phyloP scores from a whole-genome alignment of 2,113 vertebrate species.

The Entosphenus tridentatus region DNA sequence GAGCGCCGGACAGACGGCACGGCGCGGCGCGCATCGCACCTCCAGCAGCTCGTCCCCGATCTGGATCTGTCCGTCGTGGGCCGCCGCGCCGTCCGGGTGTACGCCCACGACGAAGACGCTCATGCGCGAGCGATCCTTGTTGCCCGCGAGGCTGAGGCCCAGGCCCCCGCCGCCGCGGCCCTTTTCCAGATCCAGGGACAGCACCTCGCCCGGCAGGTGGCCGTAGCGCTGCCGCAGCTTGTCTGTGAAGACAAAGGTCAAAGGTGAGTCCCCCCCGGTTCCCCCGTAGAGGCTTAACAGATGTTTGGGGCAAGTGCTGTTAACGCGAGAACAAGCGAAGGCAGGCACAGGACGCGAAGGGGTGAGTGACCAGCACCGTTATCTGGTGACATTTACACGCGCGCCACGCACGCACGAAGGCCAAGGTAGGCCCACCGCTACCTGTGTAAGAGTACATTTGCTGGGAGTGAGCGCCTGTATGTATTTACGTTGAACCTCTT shows the following conservation, averaged over 20 bases:
- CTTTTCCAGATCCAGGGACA: constrained; percentile 81
- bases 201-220: constrained; percentile 54
- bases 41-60: constrained; percentile 74
- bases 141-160: constrained; percentile 80
- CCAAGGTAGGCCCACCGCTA: too few species aligned
- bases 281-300: background rate
- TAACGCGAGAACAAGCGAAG: too few species aligned
- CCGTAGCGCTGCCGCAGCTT: constrained; percentile 73
- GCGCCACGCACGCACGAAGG: too few species aligned
- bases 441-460: too few species aligned
- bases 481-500: too few species aligned
- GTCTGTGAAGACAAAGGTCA: constrained; percentile 23
- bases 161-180: constrained; percentile 66
- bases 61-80: constrained; percentile 39
- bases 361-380: too few species aligned
- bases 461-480: too few species aligned
- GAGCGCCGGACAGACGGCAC: too few species aligned
- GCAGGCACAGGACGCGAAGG: too few species aligned
- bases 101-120: constrained; percentile 88
- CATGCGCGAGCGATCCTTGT: constrained; percentile 60
- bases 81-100: constrained; percentile 45
- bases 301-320: too few species aligned
- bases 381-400: too few species aligned
- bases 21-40: constrained; percentile 24
- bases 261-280: background rate